Conservation (phyloP, 1,140 invertebrate genomes). For the Cydia splendana region DNA sequence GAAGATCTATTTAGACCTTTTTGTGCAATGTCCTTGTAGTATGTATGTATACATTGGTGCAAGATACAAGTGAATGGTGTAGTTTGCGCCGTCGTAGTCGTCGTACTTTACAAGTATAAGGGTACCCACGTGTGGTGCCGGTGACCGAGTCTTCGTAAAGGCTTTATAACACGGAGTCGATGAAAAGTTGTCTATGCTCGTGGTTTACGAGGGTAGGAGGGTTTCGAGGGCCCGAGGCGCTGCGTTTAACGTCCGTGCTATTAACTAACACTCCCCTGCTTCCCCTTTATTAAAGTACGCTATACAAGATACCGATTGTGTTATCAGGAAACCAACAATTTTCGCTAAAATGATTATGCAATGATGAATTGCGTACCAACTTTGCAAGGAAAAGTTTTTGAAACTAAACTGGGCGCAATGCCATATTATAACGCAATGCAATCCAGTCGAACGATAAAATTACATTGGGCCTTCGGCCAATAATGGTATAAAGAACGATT, state of each 20-base stretch:
- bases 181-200: not conserved
- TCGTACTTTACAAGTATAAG: too few relatives aligned
- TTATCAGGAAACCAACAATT: not conserved
- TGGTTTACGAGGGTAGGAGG: constrained; percentile 36
- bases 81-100: too few relatives aligned
- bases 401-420: constrained; percentile 10
- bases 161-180: not conserved
- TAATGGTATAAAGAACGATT: constrained; percentile 22
- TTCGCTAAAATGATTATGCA: not conserved
- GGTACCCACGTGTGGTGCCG: not conserved
- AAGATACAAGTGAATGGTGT: too few relatives aligned
- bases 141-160: too few relatives aligned
- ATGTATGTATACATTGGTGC: too few relatives aligned
- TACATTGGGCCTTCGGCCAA: constrained; percentile 2
- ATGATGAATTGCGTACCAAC: constrained; percentile 12
- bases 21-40: too few relatives aligned
- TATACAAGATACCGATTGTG: constrained; percentile 22
- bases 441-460: constrained; percentile 1
- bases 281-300: constrained; percentile 31
- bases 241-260: constrained; percentile 42
- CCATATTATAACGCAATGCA: constrained; percentile 11
- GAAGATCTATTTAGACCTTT: too few relatives aligned
- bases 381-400: constrained; percentile 9
- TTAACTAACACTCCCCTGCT: constrained; percentile 38
- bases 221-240: constrained; percentile 15